Evolutionary conservation across 2,113 vertebrate genomes (phyloP).

Genomic region (Conger conger): DNA sequence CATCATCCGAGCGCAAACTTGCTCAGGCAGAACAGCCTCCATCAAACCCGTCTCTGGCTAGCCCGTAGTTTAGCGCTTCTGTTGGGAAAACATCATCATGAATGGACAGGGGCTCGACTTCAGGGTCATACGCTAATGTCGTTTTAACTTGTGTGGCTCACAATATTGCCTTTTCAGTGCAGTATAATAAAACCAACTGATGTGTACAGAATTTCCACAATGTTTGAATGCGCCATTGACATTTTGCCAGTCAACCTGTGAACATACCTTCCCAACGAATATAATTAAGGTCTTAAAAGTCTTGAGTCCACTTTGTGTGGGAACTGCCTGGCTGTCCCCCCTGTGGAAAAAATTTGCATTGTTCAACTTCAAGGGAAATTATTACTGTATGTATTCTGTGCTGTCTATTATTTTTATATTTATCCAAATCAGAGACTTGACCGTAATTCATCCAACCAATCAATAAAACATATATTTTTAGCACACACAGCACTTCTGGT

Average conservation of each 20-base stretch:
- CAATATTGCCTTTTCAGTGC: too few relatives aligned
- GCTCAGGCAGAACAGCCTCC: background rate
- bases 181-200: too few relatives aligned
- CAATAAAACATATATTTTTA: slow-evolving; percentile 26
- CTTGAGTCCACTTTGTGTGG: background rate
- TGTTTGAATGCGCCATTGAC: background rate
- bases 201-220: background rate
- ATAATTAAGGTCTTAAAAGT: background rate
- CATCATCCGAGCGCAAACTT: background rate
- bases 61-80: background rate
- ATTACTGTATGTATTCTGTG: too few relatives aligned
- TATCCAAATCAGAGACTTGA: background rate
- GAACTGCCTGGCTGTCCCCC: too few relatives aligned
- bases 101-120: background rate
- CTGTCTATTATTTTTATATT: background rate
- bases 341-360: too few relatives aligned
- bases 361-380: too few relatives aligned
- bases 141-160: too few relatives aligned
- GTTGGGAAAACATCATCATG: background rate
- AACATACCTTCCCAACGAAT: background rate
- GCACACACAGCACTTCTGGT: background rate
- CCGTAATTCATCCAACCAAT: slow-evolving; percentile 25
- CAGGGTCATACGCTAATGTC: too few relatives aligned
- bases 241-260: background rate
- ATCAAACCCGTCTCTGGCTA: background rate